phyloP scores from a whole-genome alignment of 2,888 invertebrate species.

The Gymnosoma rotundatum region DNA sequence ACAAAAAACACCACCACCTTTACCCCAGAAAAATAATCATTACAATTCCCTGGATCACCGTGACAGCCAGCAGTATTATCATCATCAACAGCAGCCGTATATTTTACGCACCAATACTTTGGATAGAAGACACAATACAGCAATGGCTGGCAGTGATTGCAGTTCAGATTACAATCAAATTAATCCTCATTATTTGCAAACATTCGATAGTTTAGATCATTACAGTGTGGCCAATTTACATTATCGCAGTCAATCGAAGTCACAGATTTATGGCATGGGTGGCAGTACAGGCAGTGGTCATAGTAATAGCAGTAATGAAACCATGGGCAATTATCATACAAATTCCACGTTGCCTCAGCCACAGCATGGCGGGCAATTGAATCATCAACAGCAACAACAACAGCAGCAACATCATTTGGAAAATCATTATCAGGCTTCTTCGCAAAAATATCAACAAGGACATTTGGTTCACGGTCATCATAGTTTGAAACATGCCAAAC shows the following conservation, averaged over 20 bases:
- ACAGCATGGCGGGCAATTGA: constrained; percentile 34
- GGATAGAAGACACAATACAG: constrained; percentile 72
- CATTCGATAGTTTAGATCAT: constrained; percentile 79
- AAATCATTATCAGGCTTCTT: constrained; percentile 76
- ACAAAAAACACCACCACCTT: constrained; percentile 74
- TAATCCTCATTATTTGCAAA: constrained; percentile 79
- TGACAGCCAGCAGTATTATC: constrained; percentile 70
- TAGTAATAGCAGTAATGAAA: constrained; percentile 71
- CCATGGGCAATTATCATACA: constrained; percentile 72
- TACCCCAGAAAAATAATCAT: constrained; percentile 78
- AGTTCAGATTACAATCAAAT: constrained; percentile 78
- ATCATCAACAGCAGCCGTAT: constrained; percentile 65
- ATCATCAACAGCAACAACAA: constrained; percentile 65
- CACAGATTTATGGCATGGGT: constrained; percentile 79
- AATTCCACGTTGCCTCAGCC: constrained; percentile 73
- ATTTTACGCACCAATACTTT: constrained; percentile 75
- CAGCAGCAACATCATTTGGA: constrained; percentile 75
- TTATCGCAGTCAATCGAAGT: constrained; percentile 80
- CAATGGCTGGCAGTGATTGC: constrained; percentile 36
- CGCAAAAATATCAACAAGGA: constrained; percentile 69
- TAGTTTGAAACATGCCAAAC: constrained; percentile 77
- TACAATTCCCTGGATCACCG: constrained; percentile 78
- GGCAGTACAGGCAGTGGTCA: constrained; percentile 75
- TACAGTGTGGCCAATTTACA: constrained; percentile 79
- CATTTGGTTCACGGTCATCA: constrained; percentile 75